Percentiles rank a stretch among this genome's conserved stretches.
Evolutionary conservation across 2,113 vertebrate species (phyloP).

Genomic region (Nycticebus coucang): DNA sequence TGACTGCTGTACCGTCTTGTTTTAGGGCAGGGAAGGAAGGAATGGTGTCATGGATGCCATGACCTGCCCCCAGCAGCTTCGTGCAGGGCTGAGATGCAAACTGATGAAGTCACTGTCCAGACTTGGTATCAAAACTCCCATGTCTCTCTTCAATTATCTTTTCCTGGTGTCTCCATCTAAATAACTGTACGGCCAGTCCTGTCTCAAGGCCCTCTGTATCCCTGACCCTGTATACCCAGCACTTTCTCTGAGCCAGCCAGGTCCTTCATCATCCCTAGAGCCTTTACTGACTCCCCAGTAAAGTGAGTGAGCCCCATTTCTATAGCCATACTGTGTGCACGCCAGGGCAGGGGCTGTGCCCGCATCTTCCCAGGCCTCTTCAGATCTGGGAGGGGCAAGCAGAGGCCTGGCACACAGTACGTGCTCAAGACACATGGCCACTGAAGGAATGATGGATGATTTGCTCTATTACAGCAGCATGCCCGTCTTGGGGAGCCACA

Average conservation of each 20-base stretch:
- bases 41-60: not conserved
- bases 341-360: not conserved
- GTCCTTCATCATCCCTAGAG: not conserved
- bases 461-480: rapidly evolving
- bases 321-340: no score
- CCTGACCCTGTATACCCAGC: no score
- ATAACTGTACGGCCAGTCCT: not conserved
- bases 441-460: not conserved
- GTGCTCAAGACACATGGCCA: not conserved
- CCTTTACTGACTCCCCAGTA: not conserved
- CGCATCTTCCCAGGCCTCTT: not conserved
- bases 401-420: no score
- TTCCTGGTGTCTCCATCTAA: not conserved
- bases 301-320: not conserved
- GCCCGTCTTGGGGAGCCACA: not conserved
- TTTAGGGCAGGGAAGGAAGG: not conserved
- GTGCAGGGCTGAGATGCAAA: not conserved
- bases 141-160: not conserved
- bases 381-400: not conserved
- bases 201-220: not conserved
- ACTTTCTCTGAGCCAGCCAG: not conserved
- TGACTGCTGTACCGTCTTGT: not conserved
- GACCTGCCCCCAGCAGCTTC: not conserved
- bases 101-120: not conserved
- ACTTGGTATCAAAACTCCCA: not conserved